phyloP scores from a whole-genome alignment of 2,797 vertebrate genomes.

The Malurus splendens region DNA sequence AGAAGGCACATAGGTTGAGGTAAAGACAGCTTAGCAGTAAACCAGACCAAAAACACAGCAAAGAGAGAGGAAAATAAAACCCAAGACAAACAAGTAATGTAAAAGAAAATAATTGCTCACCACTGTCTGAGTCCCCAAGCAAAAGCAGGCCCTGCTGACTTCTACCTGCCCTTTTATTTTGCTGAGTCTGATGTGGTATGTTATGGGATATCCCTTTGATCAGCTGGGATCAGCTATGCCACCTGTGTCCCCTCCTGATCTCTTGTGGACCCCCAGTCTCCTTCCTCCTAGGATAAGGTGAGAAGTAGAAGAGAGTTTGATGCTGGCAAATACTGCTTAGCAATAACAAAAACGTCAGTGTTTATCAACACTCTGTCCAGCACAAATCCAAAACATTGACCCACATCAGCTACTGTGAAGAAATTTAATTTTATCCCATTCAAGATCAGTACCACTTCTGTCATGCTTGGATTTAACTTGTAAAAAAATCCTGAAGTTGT shows the following conservation, averaged over 20 bases:
- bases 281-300: neutral
- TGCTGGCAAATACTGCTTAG: neutral
- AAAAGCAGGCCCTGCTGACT: neutral
- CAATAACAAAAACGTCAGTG: neutral
- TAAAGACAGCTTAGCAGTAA: neutral
- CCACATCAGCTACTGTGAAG: neutral
- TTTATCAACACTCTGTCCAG: neutral
- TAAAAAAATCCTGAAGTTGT: neutral
- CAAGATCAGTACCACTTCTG: neutral
- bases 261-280: neutral
- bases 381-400: neutral
- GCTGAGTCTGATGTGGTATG: neutral
- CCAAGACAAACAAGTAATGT: neutral
- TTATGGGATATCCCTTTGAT: neutral
- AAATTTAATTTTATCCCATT: neutral
- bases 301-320: neutral
- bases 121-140: accelerated
- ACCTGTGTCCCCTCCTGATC: neutral
- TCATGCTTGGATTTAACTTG: neutral
- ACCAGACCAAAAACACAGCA: neutral
- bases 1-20: neutral
- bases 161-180: neutral
- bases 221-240: neutral
- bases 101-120: neutral
- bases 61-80: neutral